Percentiles rank a stretch among this genome's conserved stretches.
Evolutionary conservation across 2,888 invertebrate species (phyloP).

Genomic region (Drosophila nigritarsus): DNA sequence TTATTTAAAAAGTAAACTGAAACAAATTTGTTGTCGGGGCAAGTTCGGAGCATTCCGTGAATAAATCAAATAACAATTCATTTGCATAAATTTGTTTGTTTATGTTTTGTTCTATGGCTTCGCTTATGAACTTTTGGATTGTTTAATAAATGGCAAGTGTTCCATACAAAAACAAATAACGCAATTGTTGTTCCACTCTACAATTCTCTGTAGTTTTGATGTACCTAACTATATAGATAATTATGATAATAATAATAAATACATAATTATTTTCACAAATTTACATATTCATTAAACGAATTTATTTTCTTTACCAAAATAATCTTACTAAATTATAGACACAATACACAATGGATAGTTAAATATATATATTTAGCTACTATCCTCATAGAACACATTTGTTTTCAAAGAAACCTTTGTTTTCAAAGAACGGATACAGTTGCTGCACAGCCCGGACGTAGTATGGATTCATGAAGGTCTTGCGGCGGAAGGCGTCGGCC

Average conservation of each 20-base stretch:
- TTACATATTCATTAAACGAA: neutral
- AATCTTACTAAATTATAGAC: neutral
- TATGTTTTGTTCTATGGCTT: neutral
- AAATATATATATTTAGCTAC: no score
- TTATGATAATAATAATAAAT: neutral
- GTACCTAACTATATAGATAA: neutral
- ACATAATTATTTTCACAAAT: neutral
- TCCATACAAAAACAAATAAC: neutral
- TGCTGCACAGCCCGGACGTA: conserved; percentile 75
- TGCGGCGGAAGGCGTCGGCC: conserved; percentile 59
- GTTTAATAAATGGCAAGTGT: neutral
- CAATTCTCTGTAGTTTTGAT: neutral
- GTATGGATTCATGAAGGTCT: conserved; percentile 63
- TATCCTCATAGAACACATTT: no score
- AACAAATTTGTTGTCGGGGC: no score
- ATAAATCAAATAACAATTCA: no score
- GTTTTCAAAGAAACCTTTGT: conserved; percentile 59
- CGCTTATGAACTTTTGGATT: neutral
- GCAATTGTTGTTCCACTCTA: neutral
- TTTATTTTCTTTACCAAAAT: neutral
- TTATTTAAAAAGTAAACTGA: no score
- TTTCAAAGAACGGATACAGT: conserved; percentile 78
- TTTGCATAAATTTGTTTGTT: neutral
- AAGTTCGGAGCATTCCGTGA: no score
- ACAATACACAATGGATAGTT: neutral